phyloP scores from a whole-genome alignment of 2,113 vertebrate species.

The Riparia riparia region DNA sequence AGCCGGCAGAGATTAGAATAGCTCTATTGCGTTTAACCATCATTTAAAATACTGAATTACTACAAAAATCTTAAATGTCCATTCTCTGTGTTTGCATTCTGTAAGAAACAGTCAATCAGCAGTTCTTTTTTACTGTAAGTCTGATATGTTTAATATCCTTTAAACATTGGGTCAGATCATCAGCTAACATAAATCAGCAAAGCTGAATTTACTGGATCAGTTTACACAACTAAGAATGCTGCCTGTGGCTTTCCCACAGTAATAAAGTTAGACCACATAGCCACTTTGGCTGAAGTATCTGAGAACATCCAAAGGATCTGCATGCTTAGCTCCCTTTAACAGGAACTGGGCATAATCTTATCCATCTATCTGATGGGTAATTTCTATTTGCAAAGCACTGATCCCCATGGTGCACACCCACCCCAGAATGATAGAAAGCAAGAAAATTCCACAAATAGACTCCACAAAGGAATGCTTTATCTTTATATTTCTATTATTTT shows the following conservation, averaged over 20 bases:
- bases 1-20: background rate
- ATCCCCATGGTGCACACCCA: background rate
- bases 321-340: background rate
- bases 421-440: background rate
- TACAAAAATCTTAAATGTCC: background rate
- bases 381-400: slow-evolving; percentile 1
- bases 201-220: slow-evolving; percentile 41
- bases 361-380: background rate
- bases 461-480: background rate
- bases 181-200: slow-evolving; percentile 55
- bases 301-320: slow-evolving; percentile 33
- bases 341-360: slow-evolving; percentile 22
- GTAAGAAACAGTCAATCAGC: background rate
- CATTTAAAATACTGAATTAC: slow-evolving; percentile 1
- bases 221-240: slow-evolving; percentile 55
- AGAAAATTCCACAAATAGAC: background rate
- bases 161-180: slow-evolving; percentile 40
- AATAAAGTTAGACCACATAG: slow-evolving; percentile 62
- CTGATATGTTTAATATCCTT: slow-evolving; percentile 40
- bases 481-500: background rate
- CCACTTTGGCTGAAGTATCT: slow-evolving; percentile 46
- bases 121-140: background rate
- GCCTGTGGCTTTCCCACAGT: slow-evolving; percentile 63
- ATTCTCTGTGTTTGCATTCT: background rate
- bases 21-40: background rate